These are phyloP conservation scores for Cyclophora albipunctata DNA, from an alignment of 2,888 invertebrate species.

Conservation along the genomic window DNA sequence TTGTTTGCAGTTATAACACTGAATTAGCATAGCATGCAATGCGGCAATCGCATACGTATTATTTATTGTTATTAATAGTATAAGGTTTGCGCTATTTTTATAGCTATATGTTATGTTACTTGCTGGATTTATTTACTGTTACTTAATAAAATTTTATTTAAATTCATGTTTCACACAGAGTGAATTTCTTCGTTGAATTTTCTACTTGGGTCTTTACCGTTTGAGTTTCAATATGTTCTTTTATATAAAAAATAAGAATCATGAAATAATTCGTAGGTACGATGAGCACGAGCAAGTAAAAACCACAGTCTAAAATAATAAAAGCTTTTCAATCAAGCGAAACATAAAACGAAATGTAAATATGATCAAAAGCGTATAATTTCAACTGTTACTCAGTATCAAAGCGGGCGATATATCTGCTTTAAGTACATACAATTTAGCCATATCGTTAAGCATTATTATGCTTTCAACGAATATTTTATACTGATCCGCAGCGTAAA, in stretches of 20 bases:
- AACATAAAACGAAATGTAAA: conserved; percentile 16
- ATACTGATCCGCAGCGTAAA: conserved; percentile 14
- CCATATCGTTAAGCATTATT: conserved; percentile 16
- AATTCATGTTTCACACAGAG: no score
- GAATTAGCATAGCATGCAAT: conserved; percentile 29
- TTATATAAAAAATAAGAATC: no score
- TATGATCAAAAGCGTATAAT: conserved; percentile 15
- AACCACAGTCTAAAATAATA: conserved; percentile 6
- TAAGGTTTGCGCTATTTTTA: conserved; percentile 1
- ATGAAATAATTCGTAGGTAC: no score
- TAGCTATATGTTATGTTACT: conserved; percentile 6
- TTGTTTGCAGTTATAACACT: conserved; percentile 19
- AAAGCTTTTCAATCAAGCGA: conserved; percentile 13
- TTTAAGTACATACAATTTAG: conserved; percentile 13
- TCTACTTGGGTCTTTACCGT: no score
- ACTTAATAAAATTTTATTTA: no score
- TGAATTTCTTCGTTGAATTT: no score
- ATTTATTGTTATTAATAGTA: conserved; percentile 2
- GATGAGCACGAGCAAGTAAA: not conserved
- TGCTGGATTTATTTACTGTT: not conserved
- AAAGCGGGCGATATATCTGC: conserved; percentile 13
- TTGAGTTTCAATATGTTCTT: no score
- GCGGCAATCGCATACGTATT: conserved; percentile 23
- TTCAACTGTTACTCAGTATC: conserved; percentile 9
- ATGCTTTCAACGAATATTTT: conserved; percentile 16